These are phyloP conservation scores for Carettochelys insculpta DNA, from an alignment of 2,113 vertebrate species.

Conservation along the genomic window DNA sequence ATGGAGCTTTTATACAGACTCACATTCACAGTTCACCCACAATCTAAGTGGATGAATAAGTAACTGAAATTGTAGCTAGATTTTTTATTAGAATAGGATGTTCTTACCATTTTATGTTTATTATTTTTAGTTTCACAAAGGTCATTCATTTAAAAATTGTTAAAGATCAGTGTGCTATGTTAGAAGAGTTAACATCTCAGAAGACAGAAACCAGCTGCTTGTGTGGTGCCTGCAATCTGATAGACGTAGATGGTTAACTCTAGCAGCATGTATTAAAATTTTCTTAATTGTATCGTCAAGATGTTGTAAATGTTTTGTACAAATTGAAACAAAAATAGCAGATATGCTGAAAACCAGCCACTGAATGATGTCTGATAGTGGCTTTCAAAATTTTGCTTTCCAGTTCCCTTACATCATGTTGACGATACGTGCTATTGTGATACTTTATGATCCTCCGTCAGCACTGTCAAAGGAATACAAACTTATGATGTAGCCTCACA, in stretches of 20 bases:
- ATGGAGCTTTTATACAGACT: not conserved
- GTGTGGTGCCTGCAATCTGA: not conserved
- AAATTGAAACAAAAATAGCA: not conserved
- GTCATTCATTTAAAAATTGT: not conserved
- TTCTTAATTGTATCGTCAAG: not conserved
- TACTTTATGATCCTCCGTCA: not conserved
- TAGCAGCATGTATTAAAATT: not conserved
- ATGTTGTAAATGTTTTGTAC: not conserved
- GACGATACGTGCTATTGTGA: not conserved
- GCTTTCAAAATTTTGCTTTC: not conserved
- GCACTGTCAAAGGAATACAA: not conserved
- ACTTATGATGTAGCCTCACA: constrained; percentile 3
- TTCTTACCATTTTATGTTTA: constrained; percentile 8
- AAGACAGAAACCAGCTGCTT: not conserved
- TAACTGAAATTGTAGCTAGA: not conserved
- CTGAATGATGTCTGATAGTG: not conserved
- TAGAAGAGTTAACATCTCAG: not conserved
- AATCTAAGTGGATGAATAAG: not conserved
- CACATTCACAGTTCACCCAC: not conserved
- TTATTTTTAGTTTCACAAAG: not conserved
- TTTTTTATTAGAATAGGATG: not conserved
- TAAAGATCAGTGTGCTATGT: not conserved
- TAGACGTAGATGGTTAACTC: not conserved
- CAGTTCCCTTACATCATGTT: not conserved
- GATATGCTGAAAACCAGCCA: not conserved